Percentiles rank a stretch among this genome's conserved stretches.
Evolutionary conservation across 2,113 vertebrate genomes (phyloP).

Genomic region (Tachycineta bicolor): DNA sequence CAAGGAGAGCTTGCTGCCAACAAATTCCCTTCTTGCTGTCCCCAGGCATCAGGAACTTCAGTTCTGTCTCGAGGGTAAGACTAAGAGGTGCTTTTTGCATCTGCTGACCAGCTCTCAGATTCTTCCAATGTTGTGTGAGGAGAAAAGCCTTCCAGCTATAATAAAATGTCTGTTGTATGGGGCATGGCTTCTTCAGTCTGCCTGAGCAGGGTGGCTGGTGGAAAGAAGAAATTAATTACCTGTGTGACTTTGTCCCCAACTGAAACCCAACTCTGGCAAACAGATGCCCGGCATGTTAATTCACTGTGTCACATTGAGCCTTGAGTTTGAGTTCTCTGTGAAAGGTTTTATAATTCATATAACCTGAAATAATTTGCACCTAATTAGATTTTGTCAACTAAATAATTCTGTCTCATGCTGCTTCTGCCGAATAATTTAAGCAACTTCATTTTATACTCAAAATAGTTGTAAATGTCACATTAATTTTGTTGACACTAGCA

Average conservation of each 20-base stretch:
- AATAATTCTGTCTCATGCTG: conserved; percentile 77
- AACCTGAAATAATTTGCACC: conserved; percentile 80
- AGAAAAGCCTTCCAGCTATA: background rate
- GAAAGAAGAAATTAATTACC: conserved; percentile 19
- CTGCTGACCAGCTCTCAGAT: background rate
- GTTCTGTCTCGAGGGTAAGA: background rate
- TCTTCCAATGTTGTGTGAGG: background rate
- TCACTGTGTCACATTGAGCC: conserved; percentile 61
- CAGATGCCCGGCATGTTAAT: conserved; percentile 57
- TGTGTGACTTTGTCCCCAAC: conserved; percentile 9
- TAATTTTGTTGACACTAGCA: conserved; percentile 79
- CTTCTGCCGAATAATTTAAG: conserved; percentile 76
- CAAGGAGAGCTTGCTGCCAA: background rate
- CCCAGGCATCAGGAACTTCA: background rate
- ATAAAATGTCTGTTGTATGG: background rate
- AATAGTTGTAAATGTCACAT: conserved; percentile 82
- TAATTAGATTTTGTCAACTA: conserved; percentile 84
- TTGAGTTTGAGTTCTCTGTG: conserved; percentile 69
- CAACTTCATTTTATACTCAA: conserved; percentile 76
- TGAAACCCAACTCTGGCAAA: conserved; percentile 21
- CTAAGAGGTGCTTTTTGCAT: background rate
- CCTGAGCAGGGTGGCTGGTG: background rate
- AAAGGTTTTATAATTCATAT: conserved; percentile 79
- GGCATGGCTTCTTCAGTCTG: background rate
- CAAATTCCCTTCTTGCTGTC: background rate